Evolutionary conservation across 2,797 vertebrate genomes (phyloP), one percentile per base, ranked within the genome.

Genomic region (Kryptolebias ocellatus): DNA sequence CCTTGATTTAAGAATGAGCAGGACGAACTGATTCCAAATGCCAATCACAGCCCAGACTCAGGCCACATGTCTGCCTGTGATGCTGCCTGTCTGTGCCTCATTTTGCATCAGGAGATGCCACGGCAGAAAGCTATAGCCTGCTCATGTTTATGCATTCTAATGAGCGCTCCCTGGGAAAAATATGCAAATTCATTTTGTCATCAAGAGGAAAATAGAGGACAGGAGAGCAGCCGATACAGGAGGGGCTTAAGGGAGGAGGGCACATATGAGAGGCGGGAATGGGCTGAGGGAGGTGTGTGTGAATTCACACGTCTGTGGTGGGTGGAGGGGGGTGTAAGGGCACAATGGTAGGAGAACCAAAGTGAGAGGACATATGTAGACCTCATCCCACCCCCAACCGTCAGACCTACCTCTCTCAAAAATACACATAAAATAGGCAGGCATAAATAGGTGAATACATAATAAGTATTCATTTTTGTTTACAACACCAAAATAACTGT

Each of bases 151-250:
- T 92, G 90, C 87, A 94, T 92, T 86, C 87, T 92, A 93, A 93
- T 92, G 88, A 91, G 74, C 53, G 50, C 85, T 89, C 75, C 83
- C 82, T 88, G 78, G 82, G 74, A 87, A 89, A 92, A 87, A 88
- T 91, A 93, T 93, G 92, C 90, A 90, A 93, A 93, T 94, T 82
- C 68, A 83, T 89, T 91, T 90, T 89, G 90, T 92, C 89, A 89
- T 89, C 86, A 90, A 75, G 88, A 90, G 68, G 80, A 89, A 90
- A 91, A 90, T 82, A 87, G 90, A 91, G 89, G 87, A 91, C 87
- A 91, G 89, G 89, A 89, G 83, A 88, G 83, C 62, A 83, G 88
- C 78, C 90, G 82, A 88, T 90, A 89, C 79, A 84, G 87, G 86
- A 88, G 86, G 83, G 84, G 87, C 79, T 86, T 86, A 67, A 72